A percentile compares a stretch with the other conserved stretches of the same genome.
Conservation (phyloP, 2,797 vertebrate genomes). For the Molossus alvarezi region DNA sequence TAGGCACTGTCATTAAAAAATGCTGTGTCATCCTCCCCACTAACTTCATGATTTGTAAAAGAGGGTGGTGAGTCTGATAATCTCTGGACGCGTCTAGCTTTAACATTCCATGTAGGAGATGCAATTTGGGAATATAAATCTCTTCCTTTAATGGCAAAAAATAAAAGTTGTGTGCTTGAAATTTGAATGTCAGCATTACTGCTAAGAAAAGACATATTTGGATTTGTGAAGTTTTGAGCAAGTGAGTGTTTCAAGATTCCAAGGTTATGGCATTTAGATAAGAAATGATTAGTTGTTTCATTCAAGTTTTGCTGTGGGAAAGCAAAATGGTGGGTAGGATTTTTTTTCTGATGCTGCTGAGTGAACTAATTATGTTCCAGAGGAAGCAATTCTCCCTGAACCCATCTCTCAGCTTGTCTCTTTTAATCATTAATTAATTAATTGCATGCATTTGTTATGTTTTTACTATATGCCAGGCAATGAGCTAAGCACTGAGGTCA, state of each 20-base stretch:
- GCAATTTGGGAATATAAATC: neutral
- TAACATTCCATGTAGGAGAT: neutral
- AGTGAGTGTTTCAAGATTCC: neutral
- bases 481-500: neutral
- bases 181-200: neutral
- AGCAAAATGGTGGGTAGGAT: neutral
- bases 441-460: neutral
- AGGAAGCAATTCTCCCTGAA: neutral
- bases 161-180: neutral
- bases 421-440: neutral
- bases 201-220: neutral
- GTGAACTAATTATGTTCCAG: neutral
- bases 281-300: neutral
- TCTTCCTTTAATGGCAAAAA: neutral
- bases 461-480: neutral
- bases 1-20: neutral
- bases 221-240: slow-evolving; percentile 50
- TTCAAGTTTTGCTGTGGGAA: neutral
- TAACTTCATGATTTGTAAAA: neutral
- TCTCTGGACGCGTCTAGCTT: neutral
- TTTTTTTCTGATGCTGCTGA: slow-evolving; percentile 28
- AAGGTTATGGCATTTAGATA: neutral
- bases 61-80: neutral
- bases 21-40: neutral
- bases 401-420: neutral